Conservation (phyloP, 1,140 invertebrate genomes). For the Littorina saxatilis region DNA sequence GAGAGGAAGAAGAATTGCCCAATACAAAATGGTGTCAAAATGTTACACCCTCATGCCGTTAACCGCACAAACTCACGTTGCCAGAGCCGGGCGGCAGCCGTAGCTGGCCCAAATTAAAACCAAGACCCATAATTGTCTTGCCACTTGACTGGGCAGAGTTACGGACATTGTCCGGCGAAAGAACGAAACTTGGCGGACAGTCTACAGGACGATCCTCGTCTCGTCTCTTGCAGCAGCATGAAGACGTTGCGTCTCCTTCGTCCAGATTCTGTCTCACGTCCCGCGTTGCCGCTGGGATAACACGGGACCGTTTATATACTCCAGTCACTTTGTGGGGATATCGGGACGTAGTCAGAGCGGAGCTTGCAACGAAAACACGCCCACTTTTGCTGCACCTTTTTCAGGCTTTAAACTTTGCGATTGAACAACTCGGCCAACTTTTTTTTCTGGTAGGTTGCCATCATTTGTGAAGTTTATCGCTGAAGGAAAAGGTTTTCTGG, state of each 20-base stretch:
- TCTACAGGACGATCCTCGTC: background rate
- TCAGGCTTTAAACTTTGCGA: too few relatives aligned
- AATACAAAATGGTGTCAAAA: too few relatives aligned
- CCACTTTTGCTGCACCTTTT: too few relatives aligned
- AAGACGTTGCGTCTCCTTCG: conserved; percentile 2
- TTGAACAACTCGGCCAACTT: too few relatives aligned
- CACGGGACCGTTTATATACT: too few relatives aligned
- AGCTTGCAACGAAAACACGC: too few relatives aligned
- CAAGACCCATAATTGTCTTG: conserved; percentile 14
- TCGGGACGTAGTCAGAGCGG: too few relatives aligned
- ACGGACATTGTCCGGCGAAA: conserved; percentile 25
- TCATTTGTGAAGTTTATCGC: too few relatives aligned
- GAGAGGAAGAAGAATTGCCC: background rate
- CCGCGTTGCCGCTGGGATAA: too few relatives aligned
- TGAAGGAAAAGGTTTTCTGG: too few relatives aligned
- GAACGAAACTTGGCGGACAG: background rate
- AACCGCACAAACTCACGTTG: background rate
- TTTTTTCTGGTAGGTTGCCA: too few relatives aligned
- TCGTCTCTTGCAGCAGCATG: background rate
- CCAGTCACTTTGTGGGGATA: too few relatives aligned
- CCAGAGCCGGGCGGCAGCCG: background rate
- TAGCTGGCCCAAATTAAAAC: background rate
- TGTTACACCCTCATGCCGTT: background rate
- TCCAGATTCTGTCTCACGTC: background rate
- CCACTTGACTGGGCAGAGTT: conserved; percentile 5